Conservation (phyloP, 2,113 vertebrate species). For the Choloepus hoffmanni region DNA sequence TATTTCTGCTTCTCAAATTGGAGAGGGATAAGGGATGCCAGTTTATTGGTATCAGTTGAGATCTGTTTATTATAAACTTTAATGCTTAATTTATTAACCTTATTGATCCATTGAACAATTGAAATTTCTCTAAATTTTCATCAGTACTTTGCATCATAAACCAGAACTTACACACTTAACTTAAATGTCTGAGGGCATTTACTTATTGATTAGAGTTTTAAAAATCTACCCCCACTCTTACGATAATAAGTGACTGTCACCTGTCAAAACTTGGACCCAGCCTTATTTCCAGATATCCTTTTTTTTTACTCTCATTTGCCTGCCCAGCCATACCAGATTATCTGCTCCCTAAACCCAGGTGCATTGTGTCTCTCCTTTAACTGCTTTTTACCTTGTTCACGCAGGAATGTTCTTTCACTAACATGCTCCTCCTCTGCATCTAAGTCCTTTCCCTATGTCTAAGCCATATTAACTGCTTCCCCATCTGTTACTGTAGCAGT, state of each 20-base stretch:
- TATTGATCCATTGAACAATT: background rate
- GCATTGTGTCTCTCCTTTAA: background rate
- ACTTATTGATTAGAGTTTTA: conserved; percentile 2
- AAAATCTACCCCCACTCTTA: background rate
- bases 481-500: conserved; percentile 51
- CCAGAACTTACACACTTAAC: conserved; percentile 31
- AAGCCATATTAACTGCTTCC: conserved; percentile 60
- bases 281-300: background rate
- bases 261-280: background rate
- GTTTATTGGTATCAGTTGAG: conserved; percentile 15
- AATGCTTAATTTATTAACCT: conserved; percentile 23
- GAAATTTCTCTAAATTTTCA: conserved; percentile 46
- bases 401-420: conserved; percentile 26
- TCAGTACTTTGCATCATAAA: conserved; percentile 49
- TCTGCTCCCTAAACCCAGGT: conserved; percentile 2
- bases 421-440: background rate
- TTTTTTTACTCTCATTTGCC: background rate
- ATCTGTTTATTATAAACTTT: conserved; percentile 26
- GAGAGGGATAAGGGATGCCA: background rate
- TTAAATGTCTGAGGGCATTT: conserved; percentile 41
- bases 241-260: background rate
- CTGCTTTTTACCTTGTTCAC: background rate
- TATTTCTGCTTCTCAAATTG: conserved; percentile 51
- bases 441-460: conserved; percentile 52
- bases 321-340: background rate